Evolutionary conservation across 53 echinoderm and acorn worm genomes (phyloP).

Genomic region (Holothuria scabra): DNA sequence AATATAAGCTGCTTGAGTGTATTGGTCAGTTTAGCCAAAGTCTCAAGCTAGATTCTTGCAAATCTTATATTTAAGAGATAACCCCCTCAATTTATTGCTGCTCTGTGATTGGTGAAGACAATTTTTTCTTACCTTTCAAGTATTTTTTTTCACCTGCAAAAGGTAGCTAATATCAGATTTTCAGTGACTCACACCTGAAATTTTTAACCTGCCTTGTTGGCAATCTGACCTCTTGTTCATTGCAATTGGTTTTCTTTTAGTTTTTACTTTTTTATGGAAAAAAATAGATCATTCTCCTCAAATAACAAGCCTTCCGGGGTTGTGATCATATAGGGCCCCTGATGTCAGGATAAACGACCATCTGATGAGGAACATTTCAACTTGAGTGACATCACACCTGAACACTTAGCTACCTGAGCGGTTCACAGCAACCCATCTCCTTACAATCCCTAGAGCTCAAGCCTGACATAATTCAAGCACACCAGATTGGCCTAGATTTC

Average conservation of each 20-base stretch:
- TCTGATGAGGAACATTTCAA: slow-evolving; percentile 1
- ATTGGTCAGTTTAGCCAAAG: too few species aligned
- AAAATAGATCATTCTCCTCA: slow-evolving; percentile 45
- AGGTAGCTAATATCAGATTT: slow-evolving; percentile 17
- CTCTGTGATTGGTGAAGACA: too few species aligned
- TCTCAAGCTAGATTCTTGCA: too few species aligned
- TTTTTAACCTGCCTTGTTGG: too few species aligned
- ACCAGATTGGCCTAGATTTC: slow-evolving; percentile 55
- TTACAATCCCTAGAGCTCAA: slow-evolving; percentile 36
- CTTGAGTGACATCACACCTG: slow-evolving; percentile 40
- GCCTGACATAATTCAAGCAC: slow-evolving; percentile 49
- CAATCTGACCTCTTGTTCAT: not conserved
- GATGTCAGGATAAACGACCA: slow-evolving; percentile 12
- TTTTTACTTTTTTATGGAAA: slow-evolving; percentile 15
- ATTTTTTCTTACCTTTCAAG: too few species aligned
- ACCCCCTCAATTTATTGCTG: too few species aligned
- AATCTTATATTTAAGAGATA: too few species aligned
- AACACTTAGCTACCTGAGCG: not conserved
- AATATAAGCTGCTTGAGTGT: too few species aligned
- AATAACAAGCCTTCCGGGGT: slow-evolving; percentile 26
- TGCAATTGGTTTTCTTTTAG: not conserved
- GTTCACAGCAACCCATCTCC: not conserved
- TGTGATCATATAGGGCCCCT: slow-evolving; percentile 26
- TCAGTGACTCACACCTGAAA: slow-evolving; percentile 24
- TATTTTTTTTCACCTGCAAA: too few species aligned